Base-by-base conservation (phyloP, 2,113 vertebrate species). In the Neolamprologus longior region DNA sequence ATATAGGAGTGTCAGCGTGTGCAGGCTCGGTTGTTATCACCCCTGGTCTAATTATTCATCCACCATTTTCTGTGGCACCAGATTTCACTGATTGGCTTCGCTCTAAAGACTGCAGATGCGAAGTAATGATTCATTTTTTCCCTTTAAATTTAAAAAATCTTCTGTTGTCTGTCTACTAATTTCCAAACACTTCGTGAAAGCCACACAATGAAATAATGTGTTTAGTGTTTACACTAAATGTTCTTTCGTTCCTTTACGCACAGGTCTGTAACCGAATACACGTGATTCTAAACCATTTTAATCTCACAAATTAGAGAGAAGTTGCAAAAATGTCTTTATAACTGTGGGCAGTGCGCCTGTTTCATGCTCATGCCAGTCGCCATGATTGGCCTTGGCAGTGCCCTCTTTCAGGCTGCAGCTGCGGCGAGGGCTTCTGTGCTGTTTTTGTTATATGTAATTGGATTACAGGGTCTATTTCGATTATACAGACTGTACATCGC, bases 61-160 rank as follows among this genome's bases (percentile, higher is more conserved):
- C 96, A 95, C 96, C 96, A 97, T 97, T 97, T 97, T 97, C 96
- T 96, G 83, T 95, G 95, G 95, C 95, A 96, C 91, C 93, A 96
- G 93, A 96, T 95, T 94, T 89, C 87, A 91, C 94, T 96, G 96
- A 95, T 96, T 96, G 94, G 92, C 91, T 94, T 94, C 90, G 91
- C 91, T 92, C 87, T 90, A 84, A 94, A 92, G 88, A 82, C 91
- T 93, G 89, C 90, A 90, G 91, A 94, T 91, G 85, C 81, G 24
- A 90, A 91, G 91, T 55, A 81, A 42, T 57, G 78, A 86, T 24
- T 80, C 54, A 13, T 45, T 80, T 57, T 47, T 28, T 1, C 9
- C 17, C n/a, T 33, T 33, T 83, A 40, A 24, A 68, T n/a, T 35
- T 1, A 7, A n/a, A 24, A 50, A 68, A 57, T 9, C 3, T 24